Conservation (phyloP, 2,797 vertebrate species). For the Otolemur crassicaudatus region DNA sequence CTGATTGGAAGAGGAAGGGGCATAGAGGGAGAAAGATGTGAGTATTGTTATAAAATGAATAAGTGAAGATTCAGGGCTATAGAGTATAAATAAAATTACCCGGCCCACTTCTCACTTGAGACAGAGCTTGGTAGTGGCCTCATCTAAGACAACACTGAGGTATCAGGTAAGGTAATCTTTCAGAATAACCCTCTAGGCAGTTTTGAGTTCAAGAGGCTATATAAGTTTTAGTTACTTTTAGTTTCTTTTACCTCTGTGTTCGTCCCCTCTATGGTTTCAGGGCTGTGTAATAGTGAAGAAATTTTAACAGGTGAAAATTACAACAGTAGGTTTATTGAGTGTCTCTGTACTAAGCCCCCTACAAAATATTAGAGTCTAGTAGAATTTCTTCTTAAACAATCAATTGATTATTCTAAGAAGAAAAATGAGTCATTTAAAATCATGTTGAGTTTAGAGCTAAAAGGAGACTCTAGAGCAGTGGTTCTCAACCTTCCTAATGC, state of each 20-base stretch:
- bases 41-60: conserved; percentile 30
- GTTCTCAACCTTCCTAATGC: too few relatives aligned
- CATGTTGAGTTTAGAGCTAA: conserved; percentile 39
- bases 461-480: not conserved
- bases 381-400: conserved; percentile 6
- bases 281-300: not conserved
- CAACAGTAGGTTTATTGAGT: not conserved
- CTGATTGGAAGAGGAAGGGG: conserved; percentile 65
- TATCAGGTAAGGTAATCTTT: not conserved
- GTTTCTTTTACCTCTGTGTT: not conserved
- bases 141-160: not conserved
- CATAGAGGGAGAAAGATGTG: not conserved
- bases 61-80: not conserved
- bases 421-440: not conserved
- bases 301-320: not conserved
- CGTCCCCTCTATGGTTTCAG: not conserved
- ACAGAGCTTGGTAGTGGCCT: not conserved
- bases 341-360: not conserved
- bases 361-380: not conserved
- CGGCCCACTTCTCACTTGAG: not conserved
- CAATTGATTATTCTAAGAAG: not conserved
- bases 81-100: not conserved
- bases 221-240: not conserved
- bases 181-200: not conserved
- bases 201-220: not conserved